Evolutionary conservation across 2,797 vertebrate genomes (phyloP).

Genomic region (Thalassophryne amazonica): DNA sequence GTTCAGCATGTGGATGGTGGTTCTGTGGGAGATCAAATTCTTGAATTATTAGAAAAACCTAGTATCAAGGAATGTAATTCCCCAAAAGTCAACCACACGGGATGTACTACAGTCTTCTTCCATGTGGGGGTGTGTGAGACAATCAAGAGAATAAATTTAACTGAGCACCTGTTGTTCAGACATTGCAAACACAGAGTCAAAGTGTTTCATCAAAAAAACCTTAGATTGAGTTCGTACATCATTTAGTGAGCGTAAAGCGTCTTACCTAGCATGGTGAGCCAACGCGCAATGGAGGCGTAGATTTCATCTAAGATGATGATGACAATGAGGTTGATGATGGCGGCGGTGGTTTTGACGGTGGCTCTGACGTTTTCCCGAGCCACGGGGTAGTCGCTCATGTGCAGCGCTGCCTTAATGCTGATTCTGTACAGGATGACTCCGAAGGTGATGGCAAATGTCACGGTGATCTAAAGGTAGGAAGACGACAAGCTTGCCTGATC

Average conservation of each 20-base stretch:
- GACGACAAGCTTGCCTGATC: not conserved
- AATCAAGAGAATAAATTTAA: too few relatives aligned
- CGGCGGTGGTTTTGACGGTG: constrained; percentile 91
- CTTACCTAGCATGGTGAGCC: constrained; percentile 90
- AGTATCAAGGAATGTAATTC: too few relatives aligned
- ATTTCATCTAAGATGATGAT: constrained; percentile 97
- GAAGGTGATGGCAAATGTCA: constrained; percentile 91
- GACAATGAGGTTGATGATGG: constrained; percentile 93
- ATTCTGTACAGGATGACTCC: constrained; percentile 96
- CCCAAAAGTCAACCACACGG: too few relatives aligned
- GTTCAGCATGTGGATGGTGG: too few relatives aligned
- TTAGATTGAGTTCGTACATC: too few relatives aligned
- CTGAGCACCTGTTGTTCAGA: too few relatives aligned
- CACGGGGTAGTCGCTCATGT: constrained; percentile 83
- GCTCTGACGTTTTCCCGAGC: constrained; percentile 88
- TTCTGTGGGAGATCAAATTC: too few relatives aligned
- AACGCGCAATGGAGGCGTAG: constrained; percentile 86
- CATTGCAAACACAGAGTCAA: too few relatives aligned
- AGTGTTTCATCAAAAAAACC: too few relatives aligned
- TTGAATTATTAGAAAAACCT: too few relatives aligned
- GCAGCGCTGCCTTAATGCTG: constrained; percentile 87
- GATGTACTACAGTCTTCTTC: too few relatives aligned
- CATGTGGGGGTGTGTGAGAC: too few relatives aligned
- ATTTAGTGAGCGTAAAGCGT: not conserved
- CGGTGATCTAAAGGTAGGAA: constrained; percentile 74